Percentiles rank a stretch among this genome's conserved stretches.
Evolutionary conservation across 2,797 vertebrate genomes (phyloP).

Genomic region (Anomalospiza imberbis): DNA sequence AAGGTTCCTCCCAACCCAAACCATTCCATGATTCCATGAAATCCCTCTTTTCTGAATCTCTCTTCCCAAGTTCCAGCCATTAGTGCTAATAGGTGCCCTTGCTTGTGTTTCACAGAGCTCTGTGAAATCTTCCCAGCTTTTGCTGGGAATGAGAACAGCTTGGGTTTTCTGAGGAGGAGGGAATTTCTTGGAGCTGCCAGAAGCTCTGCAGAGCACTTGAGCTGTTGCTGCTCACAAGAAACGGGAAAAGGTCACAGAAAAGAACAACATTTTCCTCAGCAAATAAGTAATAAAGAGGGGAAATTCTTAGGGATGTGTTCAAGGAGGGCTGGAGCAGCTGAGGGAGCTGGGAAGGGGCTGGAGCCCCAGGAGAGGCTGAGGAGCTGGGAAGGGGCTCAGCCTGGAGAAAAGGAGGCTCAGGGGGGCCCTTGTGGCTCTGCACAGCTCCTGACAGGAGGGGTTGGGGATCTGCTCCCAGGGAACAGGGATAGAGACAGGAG

Average conservation of each 20-base stretch:
- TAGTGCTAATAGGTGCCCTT: background rate
- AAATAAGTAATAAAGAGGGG: background rate
- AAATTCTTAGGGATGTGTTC: background rate
- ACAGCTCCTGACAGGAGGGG: background rate
- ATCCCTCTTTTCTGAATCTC: background rate
- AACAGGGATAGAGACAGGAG: background rate
- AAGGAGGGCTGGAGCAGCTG: background rate
- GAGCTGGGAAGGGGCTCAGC: background rate
- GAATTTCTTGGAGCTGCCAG: background rate
- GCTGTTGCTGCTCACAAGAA: background rate
- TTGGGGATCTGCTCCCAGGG: background rate
- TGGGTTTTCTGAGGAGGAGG: background rate
- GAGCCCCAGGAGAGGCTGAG: background rate
- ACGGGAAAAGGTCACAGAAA: background rate
- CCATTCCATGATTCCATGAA: background rate
- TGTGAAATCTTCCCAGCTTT: background rate
- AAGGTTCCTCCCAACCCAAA: background rate
- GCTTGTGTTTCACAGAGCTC: background rate
- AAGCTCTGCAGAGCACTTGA: background rate
- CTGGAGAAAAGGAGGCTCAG: background rate
- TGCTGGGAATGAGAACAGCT: background rate
- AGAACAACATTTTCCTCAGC: background rate
- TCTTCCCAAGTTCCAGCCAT: background rate
- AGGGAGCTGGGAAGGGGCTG: background rate
- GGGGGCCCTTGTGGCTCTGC: background rate